Conservation (phyloP, 2,888 invertebrate species). For the Acrobasis consociella region DNA sequence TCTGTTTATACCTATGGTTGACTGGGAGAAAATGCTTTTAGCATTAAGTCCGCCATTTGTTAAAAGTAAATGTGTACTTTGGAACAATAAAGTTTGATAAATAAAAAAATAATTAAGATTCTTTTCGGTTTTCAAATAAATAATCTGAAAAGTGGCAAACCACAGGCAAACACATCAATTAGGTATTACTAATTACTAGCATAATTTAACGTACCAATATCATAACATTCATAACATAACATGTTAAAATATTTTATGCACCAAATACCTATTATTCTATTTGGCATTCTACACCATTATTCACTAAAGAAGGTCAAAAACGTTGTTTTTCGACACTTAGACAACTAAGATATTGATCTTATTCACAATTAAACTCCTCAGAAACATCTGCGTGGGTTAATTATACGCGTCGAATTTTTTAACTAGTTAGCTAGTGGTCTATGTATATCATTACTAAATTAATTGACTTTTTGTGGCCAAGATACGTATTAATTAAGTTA, state of each 20-base stretch:
- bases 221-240: too few species aligned
- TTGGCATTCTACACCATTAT: constrained; percentile 29
- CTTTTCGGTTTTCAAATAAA: too few species aligned
- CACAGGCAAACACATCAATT: too few species aligned
- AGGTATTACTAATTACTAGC: too few species aligned
- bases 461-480: constrained; percentile 39
- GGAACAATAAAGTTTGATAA: too few species aligned
- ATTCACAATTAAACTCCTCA: constrained; percentile 51
- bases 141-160: too few species aligned
- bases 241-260: not conserved
- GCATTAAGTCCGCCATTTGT: too few species aligned
- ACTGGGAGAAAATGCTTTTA: too few species aligned
- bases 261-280: not conserved
- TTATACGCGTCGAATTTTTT: constrained; percentile 37
- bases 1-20: too few species aligned
- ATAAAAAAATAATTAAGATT: too few species aligned
- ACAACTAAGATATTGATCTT: constrained; percentile 56
- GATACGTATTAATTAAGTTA: constrained; percentile 33
- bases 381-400: constrained; percentile 45
- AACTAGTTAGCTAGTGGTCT: constrained; percentile 27
- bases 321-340: constrained; percentile 45
- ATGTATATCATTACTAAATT: constrained; percentile 37
- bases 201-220: too few species aligned
- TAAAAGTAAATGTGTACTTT: too few species aligned
- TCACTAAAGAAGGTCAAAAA: constrained; percentile 50